Base-by-base conservation (phyloP, 2,113 vertebrate genomes). In the Festucalex cinctus region DNA sequence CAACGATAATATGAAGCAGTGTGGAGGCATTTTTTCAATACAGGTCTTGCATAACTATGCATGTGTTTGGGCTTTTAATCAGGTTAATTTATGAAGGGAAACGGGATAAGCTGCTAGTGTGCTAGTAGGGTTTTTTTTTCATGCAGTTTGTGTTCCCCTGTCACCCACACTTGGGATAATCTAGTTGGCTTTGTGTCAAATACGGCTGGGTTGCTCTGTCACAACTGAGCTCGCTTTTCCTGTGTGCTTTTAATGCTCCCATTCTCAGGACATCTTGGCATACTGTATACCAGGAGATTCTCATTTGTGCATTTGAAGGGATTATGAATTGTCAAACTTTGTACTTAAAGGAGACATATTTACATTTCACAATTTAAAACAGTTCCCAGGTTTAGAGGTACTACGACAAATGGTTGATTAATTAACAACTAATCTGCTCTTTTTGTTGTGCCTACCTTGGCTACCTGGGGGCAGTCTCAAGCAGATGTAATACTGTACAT, bases 241-340 rank as follows among this genome's bases (percentile, higher is more conserved):
- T 66, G 48, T 83, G 78, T 78, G 70, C 80, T 90, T 73, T 80
- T 85, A 87, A 86, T 76, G 76, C 6, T 49, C 46, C 46, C 46
- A n/a, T 49, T 49, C 17, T 46, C 16, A 46, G 17, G 44, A 46
- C 17, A 3, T 44, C 13, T 46, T 6, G 17, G 44, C 44, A 46
- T 46, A 41, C 39, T 41, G 39, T 41, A 19, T 19, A 46, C 6
- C 17, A 46, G 43, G 43, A 46, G 43, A 46, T 6, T 46, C 16
- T 46, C 16, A 3, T 46, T 17, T 16, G 43, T 17, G 16, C 43
- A 17, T 46, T 46, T 46, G 43, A 17, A 46, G 43, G 13, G 5
- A 46, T 46, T 16, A 46, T 16, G 5, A 46, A 46, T 16, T 19
- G 43, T 46, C 43, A 46, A 46, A 46, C n/a, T 1, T 41, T 13